Evolutionary conservation across 2,888 invertebrate species (phyloP).

Genomic region (Agrotis puta): DNA sequence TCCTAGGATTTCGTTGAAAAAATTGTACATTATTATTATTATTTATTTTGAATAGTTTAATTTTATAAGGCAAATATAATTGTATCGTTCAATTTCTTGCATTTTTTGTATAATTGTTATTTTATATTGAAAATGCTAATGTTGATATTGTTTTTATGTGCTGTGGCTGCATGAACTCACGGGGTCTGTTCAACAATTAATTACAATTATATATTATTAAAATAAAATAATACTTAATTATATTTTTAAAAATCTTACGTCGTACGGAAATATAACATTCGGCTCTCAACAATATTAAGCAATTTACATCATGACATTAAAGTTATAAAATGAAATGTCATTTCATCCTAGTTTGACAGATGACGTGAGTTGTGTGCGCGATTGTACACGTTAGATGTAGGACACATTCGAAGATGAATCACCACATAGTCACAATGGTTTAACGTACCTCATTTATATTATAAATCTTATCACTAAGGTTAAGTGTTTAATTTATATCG

Average conservation of each 20-base stretch:
- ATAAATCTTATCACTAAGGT: constrained; percentile 83
- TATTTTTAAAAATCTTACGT: too few species aligned
- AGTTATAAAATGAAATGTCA: constrained; percentile 17
- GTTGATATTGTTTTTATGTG: constrained; percentile 83
- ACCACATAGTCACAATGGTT: constrained; percentile 88
- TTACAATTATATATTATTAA: background rate
- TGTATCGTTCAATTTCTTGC: constrained; percentile 89
- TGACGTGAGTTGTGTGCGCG: constrained; percentile 66
- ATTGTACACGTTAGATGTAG: constrained; percentile 70
- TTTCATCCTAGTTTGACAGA: constrained; percentile 62
- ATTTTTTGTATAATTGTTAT: constrained; percentile 89
- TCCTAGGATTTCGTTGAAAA: constrained; percentile 87
- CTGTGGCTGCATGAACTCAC: constrained; percentile 55
- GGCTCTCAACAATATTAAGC: constrained; percentile 3
- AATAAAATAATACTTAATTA: background rate
- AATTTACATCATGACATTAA: constrained; percentile 11
- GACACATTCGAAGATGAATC: constrained; percentile 74
- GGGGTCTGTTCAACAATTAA: constrained; percentile 56
- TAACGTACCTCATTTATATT: constrained; percentile 90
- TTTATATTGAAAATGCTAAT: constrained; percentile 84
- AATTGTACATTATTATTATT: constrained; percentile 79
- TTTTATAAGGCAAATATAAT: constrained; percentile 73
- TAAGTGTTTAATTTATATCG: constrained; percentile 82
- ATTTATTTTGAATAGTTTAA: constrained; percentile 83
- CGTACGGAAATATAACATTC: background rate